Evolutionary conservation across 2,797 vertebrate genomes (phyloP).

Genomic region (Sebastes trivittatus): DNA sequence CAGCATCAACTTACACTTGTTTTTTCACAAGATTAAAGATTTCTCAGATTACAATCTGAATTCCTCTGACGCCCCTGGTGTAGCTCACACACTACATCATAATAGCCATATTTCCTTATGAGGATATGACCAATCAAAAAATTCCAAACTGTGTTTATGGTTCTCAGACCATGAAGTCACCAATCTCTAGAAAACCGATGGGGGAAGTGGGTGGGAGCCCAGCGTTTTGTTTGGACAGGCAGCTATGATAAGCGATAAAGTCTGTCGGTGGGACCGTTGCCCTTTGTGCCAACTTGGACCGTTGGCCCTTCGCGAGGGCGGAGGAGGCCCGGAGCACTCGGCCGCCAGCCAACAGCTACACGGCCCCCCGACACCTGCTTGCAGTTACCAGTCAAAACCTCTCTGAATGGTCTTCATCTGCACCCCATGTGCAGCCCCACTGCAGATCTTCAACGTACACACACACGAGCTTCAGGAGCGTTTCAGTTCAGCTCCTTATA

Average conservation of each 20-base stretch:
- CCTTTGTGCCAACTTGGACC: constrained; percentile 74
- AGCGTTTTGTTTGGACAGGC: constrained; percentile 81
- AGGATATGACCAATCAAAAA: constrained; percentile 79
- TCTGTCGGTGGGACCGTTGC: constrained; percentile 42
- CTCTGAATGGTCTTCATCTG: constrained; percentile 72
- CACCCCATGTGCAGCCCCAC: constrained; percentile 67
- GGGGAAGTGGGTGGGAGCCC: constrained; percentile 70
- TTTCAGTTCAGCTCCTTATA: constrained; percentile 75
- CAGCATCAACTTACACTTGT: constrained; percentile 18
- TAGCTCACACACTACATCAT: constrained; percentile 33
- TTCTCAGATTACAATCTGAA: constrained; percentile 65
- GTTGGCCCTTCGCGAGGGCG: constrained; percentile 13
- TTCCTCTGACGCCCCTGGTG: constrained; percentile 45
- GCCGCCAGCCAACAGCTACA: constrained; percentile 70
- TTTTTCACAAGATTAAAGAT: constrained; percentile 46
- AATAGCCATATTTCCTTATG: constrained; percentile 85
- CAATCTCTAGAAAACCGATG: constrained; percentile 69
- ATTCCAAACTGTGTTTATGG: constrained; percentile 78
- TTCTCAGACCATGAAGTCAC: constrained; percentile 91
- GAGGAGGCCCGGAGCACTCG: constrained; percentile 44
- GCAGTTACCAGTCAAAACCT: constrained; percentile 74
- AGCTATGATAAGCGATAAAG: constrained; percentile 64
- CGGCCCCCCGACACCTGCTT: constrained; percentile 84
- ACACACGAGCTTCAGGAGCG: constrained; percentile 9
- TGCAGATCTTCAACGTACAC: constrained; percentile 13